Percentiles rank a stretch among this genome's conserved stretches.
phyloP scores from a whole-genome alignment of 2,797 vertebrate species.

The Enteromius paludinosus region DNA sequence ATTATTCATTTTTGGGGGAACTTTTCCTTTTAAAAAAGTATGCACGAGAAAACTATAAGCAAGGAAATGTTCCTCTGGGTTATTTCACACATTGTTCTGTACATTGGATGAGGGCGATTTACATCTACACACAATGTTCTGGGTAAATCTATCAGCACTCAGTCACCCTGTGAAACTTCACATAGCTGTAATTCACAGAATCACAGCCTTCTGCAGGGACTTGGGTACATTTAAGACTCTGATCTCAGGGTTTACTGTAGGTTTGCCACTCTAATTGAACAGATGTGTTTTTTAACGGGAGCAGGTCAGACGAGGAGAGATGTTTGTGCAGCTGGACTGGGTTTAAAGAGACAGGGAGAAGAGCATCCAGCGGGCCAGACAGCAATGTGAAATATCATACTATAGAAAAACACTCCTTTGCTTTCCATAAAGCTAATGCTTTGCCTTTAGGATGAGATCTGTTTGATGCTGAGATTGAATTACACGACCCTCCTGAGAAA shows the following conservation, averaged over 20 bases:
- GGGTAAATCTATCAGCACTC: slow-evolving; percentile 2
- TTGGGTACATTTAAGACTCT: background rate
- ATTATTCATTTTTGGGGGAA: background rate
- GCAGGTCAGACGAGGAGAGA: slow-evolving; percentile 7
- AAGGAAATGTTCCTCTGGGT: background rate
- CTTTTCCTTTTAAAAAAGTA: background rate
- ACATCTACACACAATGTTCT: background rate
- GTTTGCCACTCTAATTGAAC: slow-evolving; percentile 27
- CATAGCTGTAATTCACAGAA: background rate
- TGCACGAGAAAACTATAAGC: too few species aligned
- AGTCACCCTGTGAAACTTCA: background rate
- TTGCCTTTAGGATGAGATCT: slow-evolving; percentile 28
- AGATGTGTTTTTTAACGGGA: slow-evolving; percentile 17
- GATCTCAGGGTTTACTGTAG: background rate
- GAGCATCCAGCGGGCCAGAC: slow-evolving; percentile 10
- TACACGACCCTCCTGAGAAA: slow-evolving; percentile 39
- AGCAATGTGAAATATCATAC: slow-evolving; percentile 51
- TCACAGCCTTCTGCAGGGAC: background rate
- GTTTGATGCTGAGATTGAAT: slow-evolving; percentile 37
- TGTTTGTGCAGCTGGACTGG: slow-evolving; percentile 53
- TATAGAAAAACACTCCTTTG: slow-evolving; percentile 43
- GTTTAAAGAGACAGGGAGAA: background rate
- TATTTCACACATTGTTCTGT: background rate
- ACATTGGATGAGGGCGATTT: background rate
- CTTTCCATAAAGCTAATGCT: background rate